A percentile compares a stretch with the other conserved stretches of the same genome.
Conservation (phyloP, 2,888 invertebrate species). For the Calliopum simillimum region DNA sequence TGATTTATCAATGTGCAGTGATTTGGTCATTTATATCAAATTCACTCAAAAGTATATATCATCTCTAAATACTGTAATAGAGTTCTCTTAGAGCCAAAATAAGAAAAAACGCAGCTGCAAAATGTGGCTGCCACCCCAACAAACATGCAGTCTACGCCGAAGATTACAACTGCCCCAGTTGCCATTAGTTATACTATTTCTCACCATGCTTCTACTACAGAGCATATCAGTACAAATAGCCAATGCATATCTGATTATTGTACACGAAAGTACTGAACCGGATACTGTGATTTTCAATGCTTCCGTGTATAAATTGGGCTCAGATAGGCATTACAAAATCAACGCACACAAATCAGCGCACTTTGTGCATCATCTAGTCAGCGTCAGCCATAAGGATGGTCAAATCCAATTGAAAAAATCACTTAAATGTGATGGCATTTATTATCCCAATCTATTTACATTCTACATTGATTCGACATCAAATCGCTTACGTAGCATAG, state of each 20-base stretch:
- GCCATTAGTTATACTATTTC: conserved; percentile 1
- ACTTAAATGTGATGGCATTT: conserved; percentile 82
- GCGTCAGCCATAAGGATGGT: conserved; percentile 80
- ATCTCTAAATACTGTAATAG: too few relatives aligned
- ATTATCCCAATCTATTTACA: conserved; percentile 87
- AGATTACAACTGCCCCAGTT: neutral
- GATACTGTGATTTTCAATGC: conserved; percentile 82
- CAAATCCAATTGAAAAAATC: conserved; percentile 79
- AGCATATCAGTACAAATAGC: conserved; percentile 49
- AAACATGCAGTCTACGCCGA: neutral
- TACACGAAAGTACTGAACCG: conserved; percentile 72
- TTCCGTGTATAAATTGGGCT: conserved; percentile 83
- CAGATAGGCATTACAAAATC: conserved; percentile 82
- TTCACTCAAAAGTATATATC: too few relatives aligned
- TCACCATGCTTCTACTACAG: conserved; percentile 31
- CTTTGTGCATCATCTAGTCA: conserved; percentile 82
- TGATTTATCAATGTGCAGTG: too few relatives aligned
- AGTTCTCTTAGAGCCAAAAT: too few relatives aligned
- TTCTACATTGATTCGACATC: conserved; percentile 89
- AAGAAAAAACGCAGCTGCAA: neutral
- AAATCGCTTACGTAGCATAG: conserved; percentile 80
- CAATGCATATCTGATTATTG: conserved; percentile 71
- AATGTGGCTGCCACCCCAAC: conserved; percentile 13
- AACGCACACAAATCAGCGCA: conserved; percentile 85
- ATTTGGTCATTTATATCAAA: too few relatives aligned